phyloP scores from a whole-genome alignment of 2,888 invertebrate species.

The Rutpela maculata region DNA sequence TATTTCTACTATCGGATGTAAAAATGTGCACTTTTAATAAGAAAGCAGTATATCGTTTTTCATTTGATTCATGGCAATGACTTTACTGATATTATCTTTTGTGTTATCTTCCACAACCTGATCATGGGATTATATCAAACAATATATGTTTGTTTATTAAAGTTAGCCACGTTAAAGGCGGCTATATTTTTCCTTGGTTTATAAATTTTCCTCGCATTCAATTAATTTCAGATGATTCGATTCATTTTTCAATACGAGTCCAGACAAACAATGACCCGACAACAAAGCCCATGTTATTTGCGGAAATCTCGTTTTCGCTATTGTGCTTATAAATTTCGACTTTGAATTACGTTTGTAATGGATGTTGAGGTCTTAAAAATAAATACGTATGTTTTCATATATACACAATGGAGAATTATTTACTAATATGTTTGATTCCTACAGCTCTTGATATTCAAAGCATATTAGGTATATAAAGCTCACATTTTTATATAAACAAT shows the following conservation, averaged over 20 bases:
- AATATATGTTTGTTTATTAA: conserved; percentile 16
- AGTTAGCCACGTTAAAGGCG: not conserved
- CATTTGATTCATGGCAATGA: not conserved
- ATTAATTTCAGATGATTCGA: conserved; percentile 25
- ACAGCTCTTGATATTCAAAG: too few species aligned
- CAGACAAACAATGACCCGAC: conserved; percentile 7
- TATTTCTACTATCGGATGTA: not conserved
- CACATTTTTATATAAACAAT: too few species aligned
- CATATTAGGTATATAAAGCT: too few species aligned
- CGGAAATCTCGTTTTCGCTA: conserved; percentile 13
- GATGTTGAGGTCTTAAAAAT: not conserved
- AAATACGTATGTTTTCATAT: not conserved
- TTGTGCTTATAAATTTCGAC: conserved; percentile 24
- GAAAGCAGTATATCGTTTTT: not conserved
- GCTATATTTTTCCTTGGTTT: conserved; percentile 5
- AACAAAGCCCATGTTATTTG: conserved; percentile 26
- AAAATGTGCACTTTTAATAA: not conserved
- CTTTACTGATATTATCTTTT: not conserved
- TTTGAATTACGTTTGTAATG: conserved; percentile 19
- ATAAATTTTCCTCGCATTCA: conserved; percentile 11
- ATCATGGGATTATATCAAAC: not conserved
- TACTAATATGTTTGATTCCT: not conserved
- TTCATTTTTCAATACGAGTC: conserved; percentile 27
- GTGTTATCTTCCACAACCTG: not conserved
- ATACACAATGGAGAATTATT: not conserved